A percentile compares a stretch with the other conserved stretches of the same genome.
phyloP scores from a whole-genome alignment of 2,888 invertebrate genomes.

The Helicoverpa assulta region DNA sequence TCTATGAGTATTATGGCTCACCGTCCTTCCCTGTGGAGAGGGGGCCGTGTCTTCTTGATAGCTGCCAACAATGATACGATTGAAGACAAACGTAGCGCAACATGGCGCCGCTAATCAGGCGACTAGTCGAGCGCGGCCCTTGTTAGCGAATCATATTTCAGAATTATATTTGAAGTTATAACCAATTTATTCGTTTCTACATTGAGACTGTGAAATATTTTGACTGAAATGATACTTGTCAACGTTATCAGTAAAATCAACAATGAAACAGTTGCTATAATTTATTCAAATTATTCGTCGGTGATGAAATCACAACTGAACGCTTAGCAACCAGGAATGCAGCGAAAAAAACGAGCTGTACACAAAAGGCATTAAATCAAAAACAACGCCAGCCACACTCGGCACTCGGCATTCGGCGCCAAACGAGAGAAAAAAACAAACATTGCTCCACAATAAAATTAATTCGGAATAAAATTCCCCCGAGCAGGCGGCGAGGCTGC shows the following conservation, averaged over 20 bases:
- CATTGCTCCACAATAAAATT: constrained; percentile 36
- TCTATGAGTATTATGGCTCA: no score
- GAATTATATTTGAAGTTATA: constrained; percentile 25
- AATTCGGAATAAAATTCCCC: constrained; percentile 49
- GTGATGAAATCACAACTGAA: constrained; percentile 7
- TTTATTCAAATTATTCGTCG: constrained; percentile 4
- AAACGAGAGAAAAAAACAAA: constrained; percentile 32
- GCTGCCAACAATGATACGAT: constrained; percentile 1
- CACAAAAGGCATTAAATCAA: constrained; percentile 54
- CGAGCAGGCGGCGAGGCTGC: constrained; percentile 13
- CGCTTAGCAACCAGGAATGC: constrained; percentile 1
- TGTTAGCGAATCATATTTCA: constrained; percentile 46
- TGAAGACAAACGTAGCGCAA: constrained; percentile 47
- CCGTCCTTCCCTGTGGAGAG: no score
- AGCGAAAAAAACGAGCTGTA: constrained; percentile 15
- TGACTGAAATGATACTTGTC: not conserved
- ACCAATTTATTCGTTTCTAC: constrained; percentile 23
- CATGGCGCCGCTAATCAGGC: constrained; percentile 39
- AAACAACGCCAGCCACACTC: constrained; percentile 36
- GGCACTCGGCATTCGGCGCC: constrained; percentile 4
- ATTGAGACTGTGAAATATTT: constrained; percentile 6
- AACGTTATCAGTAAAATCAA: constrained; percentile 9
- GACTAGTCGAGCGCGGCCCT: constrained; percentile 12
- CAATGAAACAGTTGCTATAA: not conserved
- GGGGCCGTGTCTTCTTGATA: no score